Evolutionary conservation across 2,888 invertebrate genomes (phyloP).

Genomic region (Scotopteryx bipunctaria): DNA sequence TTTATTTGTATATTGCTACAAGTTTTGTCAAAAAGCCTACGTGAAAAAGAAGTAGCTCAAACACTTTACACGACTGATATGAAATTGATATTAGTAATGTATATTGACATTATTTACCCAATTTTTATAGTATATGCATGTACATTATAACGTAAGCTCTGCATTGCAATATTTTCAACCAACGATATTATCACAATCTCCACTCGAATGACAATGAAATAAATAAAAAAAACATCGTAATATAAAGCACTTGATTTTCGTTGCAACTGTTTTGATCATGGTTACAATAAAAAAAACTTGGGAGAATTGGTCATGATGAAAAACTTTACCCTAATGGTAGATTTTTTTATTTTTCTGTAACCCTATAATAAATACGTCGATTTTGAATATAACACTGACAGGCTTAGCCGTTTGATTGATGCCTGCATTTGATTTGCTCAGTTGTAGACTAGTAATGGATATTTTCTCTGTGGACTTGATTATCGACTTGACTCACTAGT

Average conservation of each 20-base stretch:
- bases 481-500: too few species aligned
- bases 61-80: slow-evolving; percentile 69
- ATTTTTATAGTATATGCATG: slow-evolving; percentile 59
- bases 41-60: slow-evolving; percentile 50
- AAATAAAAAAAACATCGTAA: too few species aligned
- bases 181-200: slow-evolving; percentile 59
- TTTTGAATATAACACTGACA: not conserved
- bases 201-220: slow-evolving; percentile 35
- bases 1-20: slow-evolving; percentile 33
- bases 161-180: slow-evolving; percentile 45
- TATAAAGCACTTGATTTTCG: too few species aligned
- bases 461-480: too few species aligned
- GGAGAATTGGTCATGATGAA: too few species aligned
- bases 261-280: too few species aligned
- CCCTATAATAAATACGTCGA: not conserved
- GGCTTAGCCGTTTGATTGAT: too few species aligned
- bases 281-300: too few species aligned
- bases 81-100: slow-evolving; percentile 75
- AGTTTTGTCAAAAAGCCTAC: slow-evolving; percentile 34
- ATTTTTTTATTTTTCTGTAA: not conserved
- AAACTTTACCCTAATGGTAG: slow-evolving; percentile 9
- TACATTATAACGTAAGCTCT: slow-evolving; percentile 43
- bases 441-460: too few species aligned
- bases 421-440: too few species aligned
- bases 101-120: slow-evolving; percentile 77